phyloP scores from a whole-genome alignment of 2,797 vertebrate species.

The Monodelphis domestica region DNA sequence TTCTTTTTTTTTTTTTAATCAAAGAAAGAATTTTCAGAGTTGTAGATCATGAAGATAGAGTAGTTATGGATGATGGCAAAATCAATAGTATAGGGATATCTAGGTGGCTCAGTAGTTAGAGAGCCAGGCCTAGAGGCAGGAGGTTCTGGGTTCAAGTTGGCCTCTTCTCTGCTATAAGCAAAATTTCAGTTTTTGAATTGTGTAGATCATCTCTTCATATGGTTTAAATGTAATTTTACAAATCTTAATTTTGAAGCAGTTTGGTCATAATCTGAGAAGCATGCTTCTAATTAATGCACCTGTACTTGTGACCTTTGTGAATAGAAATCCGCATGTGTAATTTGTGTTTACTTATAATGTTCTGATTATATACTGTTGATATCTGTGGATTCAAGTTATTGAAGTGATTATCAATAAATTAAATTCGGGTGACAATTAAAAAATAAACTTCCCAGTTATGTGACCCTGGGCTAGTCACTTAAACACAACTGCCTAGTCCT shows the following conservation, averaged over 20 bases:
- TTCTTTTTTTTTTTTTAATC: neutral
- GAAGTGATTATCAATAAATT: slow-evolving; percentile 88
- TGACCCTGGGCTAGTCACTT: too few relatives aligned
- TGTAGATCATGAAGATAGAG: neutral
- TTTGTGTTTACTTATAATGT: slow-evolving; percentile 88
- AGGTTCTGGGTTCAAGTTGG: too few relatives aligned
- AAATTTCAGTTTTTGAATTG: slow-evolving; percentile 82
- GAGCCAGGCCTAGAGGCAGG: too few relatives aligned
- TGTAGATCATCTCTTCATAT: slow-evolving; percentile 84
- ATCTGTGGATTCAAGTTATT: slow-evolving; percentile 87
- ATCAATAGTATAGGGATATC: too few relatives aligned
- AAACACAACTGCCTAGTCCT: too few relatives aligned
- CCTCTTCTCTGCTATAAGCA: slow-evolving; percentile 83
- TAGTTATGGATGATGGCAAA: neutral
- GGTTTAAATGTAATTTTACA: slow-evolving; percentile 83
- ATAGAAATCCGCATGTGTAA: slow-evolving; percentile 87
- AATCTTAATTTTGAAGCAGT: slow-evolving; percentile 81
- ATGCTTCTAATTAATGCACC: slow-evolving; percentile 86
- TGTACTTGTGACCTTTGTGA: slow-evolving; percentile 85
- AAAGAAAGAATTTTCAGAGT: neutral
- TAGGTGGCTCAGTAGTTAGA: too few relatives aligned
- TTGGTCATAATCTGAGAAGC: slow-evolving; percentile 83
- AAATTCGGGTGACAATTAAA: too few relatives aligned
- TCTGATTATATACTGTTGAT: slow-evolving; percentile 87
- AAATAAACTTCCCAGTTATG: too few relatives aligned